Base-by-base conservation (phyloP, 2,888 invertebrate species). In the Acleris sparsana region DNA sequence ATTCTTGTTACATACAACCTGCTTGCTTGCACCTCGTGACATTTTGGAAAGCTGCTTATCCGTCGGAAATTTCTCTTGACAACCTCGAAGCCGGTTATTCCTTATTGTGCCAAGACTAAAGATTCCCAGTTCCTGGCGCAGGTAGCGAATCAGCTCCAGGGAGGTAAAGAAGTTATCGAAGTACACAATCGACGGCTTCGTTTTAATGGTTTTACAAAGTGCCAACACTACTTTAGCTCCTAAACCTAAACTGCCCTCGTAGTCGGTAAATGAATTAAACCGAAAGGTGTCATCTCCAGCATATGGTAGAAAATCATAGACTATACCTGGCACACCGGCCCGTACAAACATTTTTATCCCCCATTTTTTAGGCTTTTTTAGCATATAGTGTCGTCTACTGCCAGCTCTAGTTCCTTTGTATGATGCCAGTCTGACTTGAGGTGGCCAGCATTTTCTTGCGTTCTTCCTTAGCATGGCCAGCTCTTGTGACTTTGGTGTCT, bases 111-210 rank as follows among this genome's bases (percentile, higher is more conserved):
- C 70, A 17, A 70, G 63, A 52, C 70, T 70, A 49, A 67, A 62
- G 33, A 66, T 68, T n/a, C 66, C 66, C 20, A 63, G 43, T 25
- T 58, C 62, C 25, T 70, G 51, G 58, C 68, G 44, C 56, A 70
- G 61, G 55, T 64, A 64, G 20, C 49, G 44, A 29, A 70, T 53
- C 52, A 68, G 52, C 43, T 70, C 70, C 46, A 68, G 55, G 2
- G 65, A 69, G 29, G 67, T 68, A 57, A 59, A 69, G 63, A 59
- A 69, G 29, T 63, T 69, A 11, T 69, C 67, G 57, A 66, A 69
- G 33, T 67, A 58, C 51, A 69, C 66, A 53, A 69, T 55, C 18
- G 53, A 44, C 16, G 64, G 59, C 49, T 49, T 65, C n/a, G 5
- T 13, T 43, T 20, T 49, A 13, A 65, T 65, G 16, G 65, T 53